A percentile compares a stretch with the other conserved stretches of the same genome.
Conservation (phyloP, 2,888 invertebrate genomes). For the Zeuzera pyrina region DNA sequence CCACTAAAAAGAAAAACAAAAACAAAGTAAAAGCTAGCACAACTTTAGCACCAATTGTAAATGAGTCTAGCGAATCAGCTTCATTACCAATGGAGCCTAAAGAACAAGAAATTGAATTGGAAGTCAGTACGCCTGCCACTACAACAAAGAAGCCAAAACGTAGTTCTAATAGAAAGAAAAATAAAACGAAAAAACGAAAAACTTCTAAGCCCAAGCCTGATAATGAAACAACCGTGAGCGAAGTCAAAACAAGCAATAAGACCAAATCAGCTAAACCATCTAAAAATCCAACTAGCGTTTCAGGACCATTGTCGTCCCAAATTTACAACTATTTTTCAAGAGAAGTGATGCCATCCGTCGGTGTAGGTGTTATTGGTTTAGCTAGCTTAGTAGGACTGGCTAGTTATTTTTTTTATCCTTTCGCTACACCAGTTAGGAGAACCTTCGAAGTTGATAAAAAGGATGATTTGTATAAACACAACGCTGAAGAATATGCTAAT, state of each 20-base stretch:
- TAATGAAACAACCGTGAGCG: conserved; percentile 32
- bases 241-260: conserved; percentile 71
- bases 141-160: conserved; percentile 67
- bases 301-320: conserved; percentile 78
- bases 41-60: conserved; percentile 33
- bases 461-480: conserved; percentile 78
- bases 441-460: conserved; percentile 77
- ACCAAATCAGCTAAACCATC: conserved; percentile 53
- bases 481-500: conserved; percentile 77
- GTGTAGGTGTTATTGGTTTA: conserved; percentile 82
- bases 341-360: conserved; percentile 87
- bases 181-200: conserved; percentile 75
- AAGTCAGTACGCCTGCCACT: conserved; percentile 57
- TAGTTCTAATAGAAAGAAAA: conserved; percentile 60
- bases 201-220: conserved; percentile 56
- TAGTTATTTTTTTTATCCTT: conserved; percentile 84
- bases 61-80: conserved; percentile 47
- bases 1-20: conserved; percentile 54
- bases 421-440: conserved; percentile 76
- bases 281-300: conserved; percentile 51
- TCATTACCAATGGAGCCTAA: conserved; percentile 62
- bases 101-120: conserved; percentile 62
- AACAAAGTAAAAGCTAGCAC: conserved; percentile 43
- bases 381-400: conserved; percentile 83
- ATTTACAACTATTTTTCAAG: conserved; percentile 84